Conservation (phyloP, 53 echinoderm and acorn worm genomes). For the Hippasteria phrygiana region DNA sequence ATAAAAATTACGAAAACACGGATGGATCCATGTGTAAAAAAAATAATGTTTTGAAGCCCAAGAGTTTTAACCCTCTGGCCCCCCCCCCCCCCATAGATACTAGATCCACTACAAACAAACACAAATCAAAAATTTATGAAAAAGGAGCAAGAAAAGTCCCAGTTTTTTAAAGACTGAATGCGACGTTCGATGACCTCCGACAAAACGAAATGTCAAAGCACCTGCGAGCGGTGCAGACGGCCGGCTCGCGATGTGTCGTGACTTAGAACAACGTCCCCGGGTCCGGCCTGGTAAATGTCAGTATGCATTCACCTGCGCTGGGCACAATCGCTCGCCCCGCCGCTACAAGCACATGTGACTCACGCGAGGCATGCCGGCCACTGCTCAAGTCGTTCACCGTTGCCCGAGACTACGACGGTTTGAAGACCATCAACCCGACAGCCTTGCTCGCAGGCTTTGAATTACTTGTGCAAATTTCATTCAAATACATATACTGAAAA, state of each 20-base stretch:
- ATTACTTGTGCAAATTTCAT: conserved; percentile 1
- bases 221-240: not conserved
- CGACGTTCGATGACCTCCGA: conserved; percentile 11
- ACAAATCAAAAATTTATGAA: not conserved
- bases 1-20: no score
- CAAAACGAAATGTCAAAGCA: not conserved
- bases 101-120: not conserved
- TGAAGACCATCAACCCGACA: not conserved
- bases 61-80: no score
- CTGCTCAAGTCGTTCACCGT: not conserved
- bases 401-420: conserved; percentile 17
- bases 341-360: conserved; percentile 10
- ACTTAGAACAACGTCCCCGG: conserved; percentile 7
- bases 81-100: no score
- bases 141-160: not conserved
- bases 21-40: no score
- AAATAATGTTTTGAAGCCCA: no score
- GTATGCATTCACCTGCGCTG: conserved; percentile 19
- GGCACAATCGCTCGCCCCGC: not conserved
- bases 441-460: not conserved
- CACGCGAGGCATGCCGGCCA: not conserved
- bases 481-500: not conserved
- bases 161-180: not conserved
- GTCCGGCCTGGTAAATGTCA: not conserved
- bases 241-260: not conserved